Percentiles rank a stretch among this genome's conserved stretches.
Evolutionary conservation across 2,797 vertebrate species (phyloP).

Genomic region (Acanthurus leucopareius): DNA sequence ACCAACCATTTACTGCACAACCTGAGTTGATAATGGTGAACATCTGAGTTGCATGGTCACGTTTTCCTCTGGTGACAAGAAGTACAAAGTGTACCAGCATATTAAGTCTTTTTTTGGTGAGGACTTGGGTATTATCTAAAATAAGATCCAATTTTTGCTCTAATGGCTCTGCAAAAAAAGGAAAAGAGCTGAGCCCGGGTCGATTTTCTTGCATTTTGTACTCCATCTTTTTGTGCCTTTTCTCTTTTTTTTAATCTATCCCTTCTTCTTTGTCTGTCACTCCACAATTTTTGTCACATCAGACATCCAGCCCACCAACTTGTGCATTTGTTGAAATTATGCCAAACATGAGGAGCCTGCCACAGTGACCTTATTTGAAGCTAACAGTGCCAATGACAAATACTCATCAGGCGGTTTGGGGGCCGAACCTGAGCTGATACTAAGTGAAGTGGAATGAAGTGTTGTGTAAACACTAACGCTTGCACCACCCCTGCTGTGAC

Average conservation of each 20-base stretch:
- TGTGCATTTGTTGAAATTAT: constrained; percentile 1
- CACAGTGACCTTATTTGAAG: constrained; percentile 60
- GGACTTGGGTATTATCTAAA: constrained; percentile 29
- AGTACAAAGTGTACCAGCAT: not conserved
- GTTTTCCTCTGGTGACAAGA: constrained; percentile 4
- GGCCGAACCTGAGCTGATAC: constrained; percentile 53
- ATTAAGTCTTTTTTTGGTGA: not conserved
- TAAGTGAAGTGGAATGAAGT: constrained; percentile 53
- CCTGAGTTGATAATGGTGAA: not conserved
- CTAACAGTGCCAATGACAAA: constrained; percentile 49
- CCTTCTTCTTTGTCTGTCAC: not conserved
- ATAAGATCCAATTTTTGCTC: constrained; percentile 38
- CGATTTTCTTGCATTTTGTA: not conserved
- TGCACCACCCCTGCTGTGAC: constrained; percentile 46
- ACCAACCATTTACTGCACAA: not conserved
- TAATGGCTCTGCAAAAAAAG: constrained; percentile 13
- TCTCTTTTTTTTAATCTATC: not conserved
- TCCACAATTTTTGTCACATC: constrained; percentile 8
- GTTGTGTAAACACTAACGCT: constrained; percentile 27
- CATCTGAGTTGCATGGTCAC: not conserved
- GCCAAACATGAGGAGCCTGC: constrained; percentile 20
- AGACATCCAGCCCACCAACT: constrained; percentile 5
- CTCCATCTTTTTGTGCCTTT: not conserved
- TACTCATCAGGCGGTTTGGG: constrained; percentile 39
- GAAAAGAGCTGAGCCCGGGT: not conserved